phyloP scores from a whole-genome alignment of 1,140 invertebrate species.

The Papilio polytes region DNA sequence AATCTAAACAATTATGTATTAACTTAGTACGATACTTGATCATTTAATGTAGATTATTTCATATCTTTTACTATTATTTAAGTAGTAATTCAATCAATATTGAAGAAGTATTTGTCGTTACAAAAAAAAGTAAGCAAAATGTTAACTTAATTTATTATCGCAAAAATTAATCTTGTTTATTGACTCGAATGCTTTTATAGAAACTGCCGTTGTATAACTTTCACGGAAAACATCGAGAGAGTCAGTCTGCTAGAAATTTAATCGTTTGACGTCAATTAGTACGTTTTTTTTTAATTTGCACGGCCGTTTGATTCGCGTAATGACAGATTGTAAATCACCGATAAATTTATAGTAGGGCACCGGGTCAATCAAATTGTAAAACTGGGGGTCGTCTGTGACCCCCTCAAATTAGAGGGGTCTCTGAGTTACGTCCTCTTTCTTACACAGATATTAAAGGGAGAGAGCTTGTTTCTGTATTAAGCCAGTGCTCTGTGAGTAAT shows the following conservation, averaged over 20 bases:
- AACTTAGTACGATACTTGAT: neutral
- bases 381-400: conserved; percentile 47
- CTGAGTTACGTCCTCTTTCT: conserved; percentile 61
- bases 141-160: neutral
- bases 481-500: conserved; percentile 65
- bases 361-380: conserved; percentile 64
- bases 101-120: neutral
- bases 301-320: conserved; percentile 25
- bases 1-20: neutral
- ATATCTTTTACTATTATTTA: neutral
- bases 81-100: neutral
- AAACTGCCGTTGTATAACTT: neutral
- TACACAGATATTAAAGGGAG: conserved; percentile 63
- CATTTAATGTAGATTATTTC: neutral
- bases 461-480: conserved; percentile 55
- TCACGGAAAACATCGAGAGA: neutral
- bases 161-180: neutral
- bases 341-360: conserved; percentile 42
- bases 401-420: conserved; percentile 59
- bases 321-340: conserved; percentile 23
- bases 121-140: neutral
- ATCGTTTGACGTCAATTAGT: conserved; percentile 17
- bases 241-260: conserved; percentile 11
- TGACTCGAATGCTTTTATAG: neutral
- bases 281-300: conserved; percentile 20